These are phyloP conservation scores for Oeneis ivallda DNA, from an alignment of 2,888 invertebrate species.

Conservation along the genomic window DNA sequence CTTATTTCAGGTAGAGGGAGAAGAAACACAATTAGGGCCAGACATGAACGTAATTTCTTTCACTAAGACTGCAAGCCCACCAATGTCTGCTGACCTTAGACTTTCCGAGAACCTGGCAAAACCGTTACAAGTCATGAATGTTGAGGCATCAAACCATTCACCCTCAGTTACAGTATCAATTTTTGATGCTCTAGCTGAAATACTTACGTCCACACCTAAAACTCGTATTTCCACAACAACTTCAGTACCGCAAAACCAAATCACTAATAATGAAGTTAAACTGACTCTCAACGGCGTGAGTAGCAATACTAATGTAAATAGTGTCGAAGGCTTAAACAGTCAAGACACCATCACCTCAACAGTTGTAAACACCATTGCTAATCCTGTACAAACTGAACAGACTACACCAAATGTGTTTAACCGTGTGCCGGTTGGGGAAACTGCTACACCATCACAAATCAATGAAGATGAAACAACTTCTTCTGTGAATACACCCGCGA, in stretches of 20 bases:
- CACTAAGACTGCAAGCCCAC: conserved; percentile 75
- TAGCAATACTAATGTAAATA: conserved; percentile 78
- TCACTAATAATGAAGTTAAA: conserved; percentile 63
- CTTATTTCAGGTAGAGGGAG: conserved; percentile 82
- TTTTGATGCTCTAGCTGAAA: conserved; percentile 82
- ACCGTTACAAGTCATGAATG: conserved; percentile 75
- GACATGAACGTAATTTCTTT: conserved; percentile 76
- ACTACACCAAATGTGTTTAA: conserved; percentile 76
- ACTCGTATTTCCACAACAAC: conserved; percentile 65
- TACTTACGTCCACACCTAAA: conserved; percentile 79
- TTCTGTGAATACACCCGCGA: conserved; percentile 59
- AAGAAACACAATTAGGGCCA: conserved; percentile 79
- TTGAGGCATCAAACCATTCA: conserved; percentile 81
- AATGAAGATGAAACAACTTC: conserved; percentile 54
- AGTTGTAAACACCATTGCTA: conserved; percentile 70
- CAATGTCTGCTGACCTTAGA: conserved; percentile 75
- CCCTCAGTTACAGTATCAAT: conserved; percentile 82
- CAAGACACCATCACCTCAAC: conserved; percentile 60
- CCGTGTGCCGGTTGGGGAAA: conserved; percentile 69
- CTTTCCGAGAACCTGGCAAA: conserved; percentile 76
- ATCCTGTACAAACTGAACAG: conserved; percentile 76
- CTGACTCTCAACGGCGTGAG: conserved; percentile 78
- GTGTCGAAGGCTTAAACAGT: conserved; percentile 60
- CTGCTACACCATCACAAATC: conserved; percentile 66
- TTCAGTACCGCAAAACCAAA: conserved; percentile 66